Base-by-base conservation (phyloP, 2,888 invertebrate species). In the Bursaphelenchus okinawaensis region DNA sequence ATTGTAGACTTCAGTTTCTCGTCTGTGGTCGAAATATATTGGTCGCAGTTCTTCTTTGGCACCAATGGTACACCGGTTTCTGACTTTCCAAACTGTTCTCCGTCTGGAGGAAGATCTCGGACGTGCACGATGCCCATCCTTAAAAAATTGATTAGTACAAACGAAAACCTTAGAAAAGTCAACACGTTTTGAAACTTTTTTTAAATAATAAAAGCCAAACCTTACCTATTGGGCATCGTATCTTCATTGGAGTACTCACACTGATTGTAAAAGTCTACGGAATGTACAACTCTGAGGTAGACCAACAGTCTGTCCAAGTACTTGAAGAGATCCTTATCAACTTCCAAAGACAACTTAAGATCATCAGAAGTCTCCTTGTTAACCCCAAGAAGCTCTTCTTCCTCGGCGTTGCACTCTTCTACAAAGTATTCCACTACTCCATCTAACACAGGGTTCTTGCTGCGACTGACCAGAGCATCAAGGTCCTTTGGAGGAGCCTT, bases 171-270 rank as follows among this genome's bases (percentile, higher is more conserved):
- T 16, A n/a, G 16, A 6, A 54, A 1, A 54, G 16, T 40, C 40
- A 12, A 16, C 16, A 40, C 40, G 40, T 40, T 40, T n/a, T n/a
- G 12, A 40, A 16, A n/a, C 22, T 23, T 19, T 9, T 19, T 20
- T 63, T 19, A 9, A 8, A 29, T 61, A 62, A 26, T 4, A 19
- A 40, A 23, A 9, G 9, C 27, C 12, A 22, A 50, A 19, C n/a
- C 59, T 62, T 54, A 79, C 74, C 78, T 72, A 84, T 98, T 96
- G 0, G 98, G 98, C 98, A 99, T 99, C 84, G 95, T 94, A 83
- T 99, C 98, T 84, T 99, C 98, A 79, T 94, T 93, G 0, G 95
- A 93, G 85, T 99, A 99, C 83, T 98, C 96, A 82, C 93, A 93
- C 82, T 93, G 93, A 85, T 95, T 95, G 85, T 99, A 99, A 84